Base-by-base conservation (phyloP, 2,888 invertebrate genomes). In the Venustoraphidia nigricollis region DNA sequence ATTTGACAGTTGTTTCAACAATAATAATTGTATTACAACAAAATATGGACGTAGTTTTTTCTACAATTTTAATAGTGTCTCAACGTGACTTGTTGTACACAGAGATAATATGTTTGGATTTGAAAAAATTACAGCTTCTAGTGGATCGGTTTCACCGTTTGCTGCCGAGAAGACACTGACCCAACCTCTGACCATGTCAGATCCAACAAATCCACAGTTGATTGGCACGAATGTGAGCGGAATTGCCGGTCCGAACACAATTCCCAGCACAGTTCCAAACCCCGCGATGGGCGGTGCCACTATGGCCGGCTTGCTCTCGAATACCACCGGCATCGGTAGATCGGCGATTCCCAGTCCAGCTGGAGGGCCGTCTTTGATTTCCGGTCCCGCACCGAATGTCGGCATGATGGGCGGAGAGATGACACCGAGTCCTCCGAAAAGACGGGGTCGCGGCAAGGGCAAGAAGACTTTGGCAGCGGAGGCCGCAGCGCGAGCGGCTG, bases 401-500 rank as follows among this genome's bases (percentile, higher is more conserved):
- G 58, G 53, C 53, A 56, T 53, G 52, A 64, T 55, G 35, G 64
- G 58, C 56, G 27, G 27, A 27, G 27, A 27, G 5, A 27, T 27
- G 27, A 27, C 27, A 27, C 27, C 27, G 5, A 27, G 27, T 6
- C 60, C 67, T 52, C 60, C 64, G 43, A 62, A 68, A 60, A 66
- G 64, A 52, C 64, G 63, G 54, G 66, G 66, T 51, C 64, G 68
- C 53, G 65, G 67, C 48, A 64, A 59, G 34, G 68, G 66, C 38
- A 72, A 69, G 55, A 70, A 68, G 52, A 64, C 65, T 8, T 53
- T 68, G 13, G 66, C 65, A 49, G 63, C 69, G 63, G 54, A 66
- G 64, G 56, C 69, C 59, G 68, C 72, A 63, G 65, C 70, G 65
- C 64, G 74, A 64, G 69, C 73, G 63, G 65, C 62, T 50, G 52